Evolutionary conservation across 1,140 invertebrate genomes (phyloP), one percentile per base, ranked within the genome.

Genomic region (Amyelois transitella): DNA sequence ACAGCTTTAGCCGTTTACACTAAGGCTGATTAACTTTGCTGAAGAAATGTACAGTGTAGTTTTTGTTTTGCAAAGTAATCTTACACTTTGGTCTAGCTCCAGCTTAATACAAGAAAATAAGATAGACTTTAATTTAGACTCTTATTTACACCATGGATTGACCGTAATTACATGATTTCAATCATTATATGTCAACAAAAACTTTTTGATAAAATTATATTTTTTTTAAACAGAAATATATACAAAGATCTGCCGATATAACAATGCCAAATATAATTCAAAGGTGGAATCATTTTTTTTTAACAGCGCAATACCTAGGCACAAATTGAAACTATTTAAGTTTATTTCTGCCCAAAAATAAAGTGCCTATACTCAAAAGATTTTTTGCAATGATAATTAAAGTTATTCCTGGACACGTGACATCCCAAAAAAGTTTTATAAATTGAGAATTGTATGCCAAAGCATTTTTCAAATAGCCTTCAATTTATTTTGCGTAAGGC

Each of bases 71-170:
- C 82, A 85, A 88, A 88, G 82, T 70, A 64, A 80, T 85, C 82
- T 79, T 79, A 81, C 75, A 88, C 88, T 90, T 89, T 90, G 88
- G 88, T 88, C 84, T 89, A 86, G 79, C 86, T 89, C 88, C 88
- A 90, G 88, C 88, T 86, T 81, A 73, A 62, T 69, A 76, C 71
- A 71, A 60, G 69, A 63, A 72, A 63, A 69, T 47, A 74, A 66
- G 65, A 60, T 60, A 53, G 53, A 67, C 57, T 57, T 64, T 61
- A 49, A 48, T 59, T 52, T 55, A 24, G 18, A 20, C 18, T 48
- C 20, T 21, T 21, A 48, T 48, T 20, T 48, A 48, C 45, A 48
- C 8, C 18, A 19, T 18, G 22, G 52, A 63, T 51, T 52, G 54
- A 64, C 52, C 51, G 45, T 73, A 76, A 75, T 64, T 76, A 79